Evolutionary conservation across 2,797 vertebrate species (phyloP).

Genomic region (Falco berigora): DNA sequence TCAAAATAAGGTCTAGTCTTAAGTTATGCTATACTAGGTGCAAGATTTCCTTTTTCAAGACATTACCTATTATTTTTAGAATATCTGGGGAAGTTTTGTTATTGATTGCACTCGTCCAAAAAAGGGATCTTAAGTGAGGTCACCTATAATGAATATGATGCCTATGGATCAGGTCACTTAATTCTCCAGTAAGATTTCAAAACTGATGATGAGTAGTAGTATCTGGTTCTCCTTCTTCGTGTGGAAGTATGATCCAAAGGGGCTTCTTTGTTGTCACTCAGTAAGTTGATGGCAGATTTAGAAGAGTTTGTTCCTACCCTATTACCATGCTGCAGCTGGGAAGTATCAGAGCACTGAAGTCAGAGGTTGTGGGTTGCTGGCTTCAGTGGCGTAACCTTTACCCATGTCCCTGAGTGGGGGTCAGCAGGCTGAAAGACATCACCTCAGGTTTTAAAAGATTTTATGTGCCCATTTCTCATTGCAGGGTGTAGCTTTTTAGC

Average conservation of each 20-base stretch:
- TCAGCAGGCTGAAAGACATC: neutral
- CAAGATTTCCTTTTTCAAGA: neutral
- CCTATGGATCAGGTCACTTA: neutral
- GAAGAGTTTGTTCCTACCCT: neutral
- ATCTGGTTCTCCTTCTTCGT: neutral
- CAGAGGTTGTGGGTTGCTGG: neutral
- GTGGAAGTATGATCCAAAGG: neutral
- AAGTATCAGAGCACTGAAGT: neutral
- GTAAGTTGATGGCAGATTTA: neutral
- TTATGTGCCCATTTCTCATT: neutral
- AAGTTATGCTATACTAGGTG: neutral
- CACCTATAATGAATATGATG: neutral
- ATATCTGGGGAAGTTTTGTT: neutral
- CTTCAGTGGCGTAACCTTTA: neutral
- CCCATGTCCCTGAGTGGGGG: accelerated
- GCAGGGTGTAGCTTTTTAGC: neutral
- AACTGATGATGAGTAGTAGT: neutral
- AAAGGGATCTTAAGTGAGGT: neutral
- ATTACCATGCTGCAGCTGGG: neutral
- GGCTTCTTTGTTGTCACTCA: neutral
- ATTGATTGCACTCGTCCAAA: neutral
- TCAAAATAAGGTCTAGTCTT: neutral
- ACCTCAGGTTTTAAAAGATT: neutral
- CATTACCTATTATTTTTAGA: neutral
- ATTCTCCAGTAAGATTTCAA: neutral